Conservation (phyloP, 2,797 vertebrate species). For the Pygocentrus nattereri region DNA sequence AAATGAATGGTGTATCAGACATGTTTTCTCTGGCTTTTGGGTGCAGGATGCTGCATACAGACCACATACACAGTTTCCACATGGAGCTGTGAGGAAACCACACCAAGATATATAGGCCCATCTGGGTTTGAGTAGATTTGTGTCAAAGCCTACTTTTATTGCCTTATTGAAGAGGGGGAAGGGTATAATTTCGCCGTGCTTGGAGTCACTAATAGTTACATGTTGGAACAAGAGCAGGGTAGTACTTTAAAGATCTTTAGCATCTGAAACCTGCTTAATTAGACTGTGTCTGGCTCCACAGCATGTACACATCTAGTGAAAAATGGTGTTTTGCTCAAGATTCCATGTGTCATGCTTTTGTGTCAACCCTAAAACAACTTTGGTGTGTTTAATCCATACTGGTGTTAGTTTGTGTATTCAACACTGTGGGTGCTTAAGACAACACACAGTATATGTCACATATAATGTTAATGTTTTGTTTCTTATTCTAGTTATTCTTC, state of each 20-base stretch:
- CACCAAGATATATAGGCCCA: constrained; percentile 69
- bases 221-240: constrained; percentile 72
- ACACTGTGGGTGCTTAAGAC: constrained; percentile 3
- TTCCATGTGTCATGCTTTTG: constrained; percentile 19
- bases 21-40: constrained; percentile 48
- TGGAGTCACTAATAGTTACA: constrained; percentile 73
- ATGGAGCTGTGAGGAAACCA: constrained; percentile 70
- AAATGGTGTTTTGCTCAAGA: constrained; percentile 26
- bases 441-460: background rate
- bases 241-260: constrained; percentile 72
- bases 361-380: constrained; percentile 1
- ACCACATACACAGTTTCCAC: constrained; percentile 59
- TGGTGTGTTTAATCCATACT: background rate
- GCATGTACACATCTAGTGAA: constrained; percentile 24
- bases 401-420: constrained; percentile 20
- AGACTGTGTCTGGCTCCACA: constrained; percentile 63
- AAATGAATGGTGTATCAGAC: constrained; percentile 62
- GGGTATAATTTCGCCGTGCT: constrained; percentile 74
- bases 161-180: constrained; percentile 63
- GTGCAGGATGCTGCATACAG: constrained; percentile 54
- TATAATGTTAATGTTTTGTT: background rate
- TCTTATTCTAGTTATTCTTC: constrained; percentile 38
- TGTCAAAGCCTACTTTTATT: constrained; percentile 77
- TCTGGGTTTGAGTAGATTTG: constrained; percentile 76
- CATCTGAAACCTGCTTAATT: constrained; percentile 75